Evolutionary conservation across 2,888 invertebrate genomes (phyloP).

Genomic region (Anaspis maculata): DNA sequence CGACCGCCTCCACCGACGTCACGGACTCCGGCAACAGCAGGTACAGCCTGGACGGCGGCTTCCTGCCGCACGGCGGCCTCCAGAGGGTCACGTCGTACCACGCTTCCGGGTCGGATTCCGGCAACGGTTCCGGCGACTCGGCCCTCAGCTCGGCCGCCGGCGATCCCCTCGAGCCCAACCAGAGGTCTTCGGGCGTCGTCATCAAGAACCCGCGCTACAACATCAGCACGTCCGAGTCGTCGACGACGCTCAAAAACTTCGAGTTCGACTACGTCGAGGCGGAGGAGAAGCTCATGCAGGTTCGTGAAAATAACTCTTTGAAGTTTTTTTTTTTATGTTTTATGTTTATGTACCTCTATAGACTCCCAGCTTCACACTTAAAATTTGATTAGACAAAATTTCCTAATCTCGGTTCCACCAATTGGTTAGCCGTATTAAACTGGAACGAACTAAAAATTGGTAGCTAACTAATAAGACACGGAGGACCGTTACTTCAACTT

Average conservation of each 20-base stretch:
- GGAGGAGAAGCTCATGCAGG: constrained; percentile 52
- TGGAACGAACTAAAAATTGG: no score
- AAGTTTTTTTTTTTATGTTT: no score
- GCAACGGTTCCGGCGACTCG: constrained; percentile 82
- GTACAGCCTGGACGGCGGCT: constrained; percentile 28
- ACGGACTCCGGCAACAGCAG: constrained; percentile 29
- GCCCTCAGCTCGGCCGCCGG: constrained; percentile 62
- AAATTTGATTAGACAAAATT: no score
- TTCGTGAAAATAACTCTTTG: no score
- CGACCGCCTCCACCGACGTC: constrained; percentile 38
- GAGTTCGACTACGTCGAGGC: constrained; percentile 59
- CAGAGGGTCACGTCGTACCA: constrained; percentile 57
- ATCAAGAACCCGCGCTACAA: constrained; percentile 62
- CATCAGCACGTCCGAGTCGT: constrained; percentile 51
- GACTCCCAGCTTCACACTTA: no score
- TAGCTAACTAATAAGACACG: no score
- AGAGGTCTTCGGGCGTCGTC: constrained; percentile 48
- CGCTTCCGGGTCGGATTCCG: constrained; percentile 81
- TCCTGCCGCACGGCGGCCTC: constrained; percentile 37
- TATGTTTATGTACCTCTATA: no score
- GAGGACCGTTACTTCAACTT: no score
- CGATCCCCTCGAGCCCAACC: constrained; percentile 37
- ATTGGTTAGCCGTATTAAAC: no score
- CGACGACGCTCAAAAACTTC: constrained; percentile 58
- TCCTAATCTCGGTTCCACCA: no score